Conservation (phyloP, 2,113 vertebrate genomes). For the Rutilus rutilus region DNA sequence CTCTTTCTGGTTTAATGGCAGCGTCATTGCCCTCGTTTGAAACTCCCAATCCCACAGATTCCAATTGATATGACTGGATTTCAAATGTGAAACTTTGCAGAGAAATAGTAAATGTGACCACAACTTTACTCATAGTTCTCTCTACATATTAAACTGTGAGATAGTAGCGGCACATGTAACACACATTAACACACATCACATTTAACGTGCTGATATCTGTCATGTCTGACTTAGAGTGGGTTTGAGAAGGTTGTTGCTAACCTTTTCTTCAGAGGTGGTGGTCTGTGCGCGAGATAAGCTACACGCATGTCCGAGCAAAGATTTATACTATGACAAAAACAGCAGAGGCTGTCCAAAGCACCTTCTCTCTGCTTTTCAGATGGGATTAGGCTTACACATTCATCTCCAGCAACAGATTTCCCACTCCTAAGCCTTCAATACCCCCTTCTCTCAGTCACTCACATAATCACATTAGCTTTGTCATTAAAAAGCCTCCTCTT, state of each 20-base stretch:
- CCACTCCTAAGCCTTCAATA: slow-evolving; percentile 91
- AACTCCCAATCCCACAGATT: background rate
- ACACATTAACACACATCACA: background rate
- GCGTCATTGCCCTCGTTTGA: too few relatives aligned
- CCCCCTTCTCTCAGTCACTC: slow-evolving; percentile 91
- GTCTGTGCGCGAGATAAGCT: slow-evolving; percentile 84
- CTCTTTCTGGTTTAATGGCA: too few relatives aligned
- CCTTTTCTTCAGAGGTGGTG: slow-evolving; percentile 84
- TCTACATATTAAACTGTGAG: background rate
- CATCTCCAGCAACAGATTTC: slow-evolving; percentile 98
- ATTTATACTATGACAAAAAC: slow-evolving; percentile 86
- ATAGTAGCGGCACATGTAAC: background rate
- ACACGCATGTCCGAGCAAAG: slow-evolving; percentile 87
- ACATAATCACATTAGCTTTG: slow-evolving; percentile 99
- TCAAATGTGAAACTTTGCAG: background rate
- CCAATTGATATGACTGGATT: background rate
- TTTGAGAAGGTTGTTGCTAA: slow-evolving; percentile 75
- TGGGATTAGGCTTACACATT: slow-evolving; percentile 98
- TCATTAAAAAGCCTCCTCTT: slow-evolving; percentile 94
- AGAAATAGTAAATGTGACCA: background rate
- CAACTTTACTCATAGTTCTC: background rate
- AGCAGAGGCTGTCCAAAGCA: slow-evolving; percentile 86
- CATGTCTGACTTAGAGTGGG: slow-evolving; percentile 60
- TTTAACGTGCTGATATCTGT: background rate
- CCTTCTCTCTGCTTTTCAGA: slow-evolving; percentile 95